These are phyloP conservation scores for Pipra filicauda DNA, from an alignment of 2,113 vertebrate genomes.

Conservation along the genomic window DNA sequence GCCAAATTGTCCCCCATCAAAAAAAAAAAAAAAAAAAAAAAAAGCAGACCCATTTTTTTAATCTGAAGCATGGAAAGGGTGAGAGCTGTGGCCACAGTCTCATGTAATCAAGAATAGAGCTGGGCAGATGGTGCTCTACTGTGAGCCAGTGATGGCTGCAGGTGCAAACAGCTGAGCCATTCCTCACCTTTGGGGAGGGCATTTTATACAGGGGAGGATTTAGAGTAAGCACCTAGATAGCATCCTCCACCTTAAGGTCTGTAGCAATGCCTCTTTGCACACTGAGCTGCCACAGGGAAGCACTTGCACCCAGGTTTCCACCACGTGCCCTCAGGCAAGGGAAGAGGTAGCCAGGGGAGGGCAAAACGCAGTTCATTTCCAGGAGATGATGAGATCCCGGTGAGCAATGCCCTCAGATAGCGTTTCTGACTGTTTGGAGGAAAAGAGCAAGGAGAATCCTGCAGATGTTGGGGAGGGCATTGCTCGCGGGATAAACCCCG, in stretches of 20 bases:
- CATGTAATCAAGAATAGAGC: not conserved
- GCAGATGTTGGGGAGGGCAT: constrained; percentile 52
- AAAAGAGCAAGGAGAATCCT: not conserved
- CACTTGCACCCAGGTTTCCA: not conserved
- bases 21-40: not conserved
- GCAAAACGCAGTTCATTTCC: constrained; percentile 20
- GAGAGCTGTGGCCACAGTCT: not conserved
- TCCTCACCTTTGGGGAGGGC: not conserved
- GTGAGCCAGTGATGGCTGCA: not conserved
- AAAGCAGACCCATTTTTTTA: not conserved
- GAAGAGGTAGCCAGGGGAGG: constrained; percentile 34
- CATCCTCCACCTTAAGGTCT: not conserved
- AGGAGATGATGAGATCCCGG: constrained; percentile 36
- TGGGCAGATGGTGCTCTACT: not conserved
- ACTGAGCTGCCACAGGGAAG: not conserved
- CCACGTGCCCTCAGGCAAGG: constrained; percentile 32
- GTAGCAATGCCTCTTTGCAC: not conserved
- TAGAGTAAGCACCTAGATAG: not conserved
- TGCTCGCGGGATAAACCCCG: constrained; percentile 59
- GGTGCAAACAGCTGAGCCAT: not conserved
- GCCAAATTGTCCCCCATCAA: not conserved
- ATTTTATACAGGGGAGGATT: not conserved
- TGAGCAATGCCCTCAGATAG: constrained; percentile 63
- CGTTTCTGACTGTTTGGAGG: constrained; percentile 18
- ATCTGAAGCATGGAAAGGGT: not conserved